Evolutionary conservation across 2,888 invertebrate species (phyloP).

Genomic region (Volucella zonaria): DNA sequence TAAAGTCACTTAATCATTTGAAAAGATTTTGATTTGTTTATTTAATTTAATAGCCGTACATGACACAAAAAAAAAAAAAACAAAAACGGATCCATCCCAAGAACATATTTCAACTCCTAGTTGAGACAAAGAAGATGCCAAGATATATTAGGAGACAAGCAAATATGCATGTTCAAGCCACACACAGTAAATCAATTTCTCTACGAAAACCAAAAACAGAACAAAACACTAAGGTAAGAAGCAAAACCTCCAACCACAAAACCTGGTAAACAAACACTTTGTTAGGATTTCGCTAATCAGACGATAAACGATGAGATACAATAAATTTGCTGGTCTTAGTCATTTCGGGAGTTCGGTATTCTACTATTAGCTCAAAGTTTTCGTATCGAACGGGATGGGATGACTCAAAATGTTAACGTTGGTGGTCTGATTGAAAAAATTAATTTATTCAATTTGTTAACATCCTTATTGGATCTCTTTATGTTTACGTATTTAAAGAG

Average conservation of each 20-base stretch:
- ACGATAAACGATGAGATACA: slow-evolving; percentile 40
- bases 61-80: too few species aligned
- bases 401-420: slow-evolving; percentile 18
- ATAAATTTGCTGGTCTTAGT: slow-evolving; percentile 33
- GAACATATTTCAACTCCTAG: too few species aligned
- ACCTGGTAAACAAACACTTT: slow-evolving; percentile 27
- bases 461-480: background rate
- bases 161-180: too few species aligned
- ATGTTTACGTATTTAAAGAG: background rate
- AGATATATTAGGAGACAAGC: too few species aligned
- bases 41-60: too few species aligned
- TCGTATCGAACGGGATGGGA: background rate
- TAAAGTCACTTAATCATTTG: too few species aligned
- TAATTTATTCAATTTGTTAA: slow-evolving; percentile 4
- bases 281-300: slow-evolving; percentile 28
- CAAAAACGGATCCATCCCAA: too few species aligned
- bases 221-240: background rate
- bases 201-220: background rate
- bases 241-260: slow-evolving; percentile 22
- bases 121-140: too few species aligned
- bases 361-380: background rate
- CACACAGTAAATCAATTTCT: background rate
- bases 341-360: slow-evolving; percentile 11
- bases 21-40: too few species aligned
- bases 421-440: slow-evolving; percentile 9